Percentiles rank a stretch among this genome's conserved stretches.
These are phyloP conservation scores for Ictalurus punctatus DNA, from an alignment of 2,113 vertebrate species.

Conservation along the genomic window DNA sequence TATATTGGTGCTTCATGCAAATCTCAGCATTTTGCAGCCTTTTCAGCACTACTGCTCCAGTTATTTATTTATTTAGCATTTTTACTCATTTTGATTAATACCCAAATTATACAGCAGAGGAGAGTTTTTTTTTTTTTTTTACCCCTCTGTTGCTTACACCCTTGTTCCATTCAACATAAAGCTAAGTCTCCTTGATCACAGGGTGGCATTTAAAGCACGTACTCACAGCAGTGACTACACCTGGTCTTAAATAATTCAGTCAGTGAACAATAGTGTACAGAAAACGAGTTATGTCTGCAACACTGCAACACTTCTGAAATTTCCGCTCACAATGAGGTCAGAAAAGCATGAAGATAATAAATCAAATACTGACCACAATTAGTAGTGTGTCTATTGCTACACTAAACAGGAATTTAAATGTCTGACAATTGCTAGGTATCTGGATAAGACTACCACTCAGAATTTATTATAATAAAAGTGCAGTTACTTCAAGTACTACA, in stretches of 20 bases:
- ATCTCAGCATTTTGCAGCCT: not conserved
- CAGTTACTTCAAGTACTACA: not conserved
- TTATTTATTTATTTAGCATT: not conserved
- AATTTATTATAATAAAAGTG: not conserved
- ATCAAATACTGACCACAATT: not conserved
- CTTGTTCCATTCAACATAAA: not conserved
- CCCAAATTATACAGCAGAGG: not conserved
- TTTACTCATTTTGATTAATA: not conserved
- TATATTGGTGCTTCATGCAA: not conserved
- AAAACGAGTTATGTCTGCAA: not conserved
- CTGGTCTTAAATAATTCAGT: not conserved
- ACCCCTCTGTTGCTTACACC: not conserved
- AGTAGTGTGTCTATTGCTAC: not conserved
- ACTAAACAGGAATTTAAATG: not conserved
- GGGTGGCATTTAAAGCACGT: not conserved
- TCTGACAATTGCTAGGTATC: not conserved
- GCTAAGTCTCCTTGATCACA: not conserved
- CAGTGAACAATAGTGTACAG: not conserved
- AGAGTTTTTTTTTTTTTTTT: too few relatives aligned
- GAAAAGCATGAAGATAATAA: not conserved
- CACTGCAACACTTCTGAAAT: not conserved
- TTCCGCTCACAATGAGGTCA: not conserved
- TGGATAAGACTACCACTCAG: not conserved
- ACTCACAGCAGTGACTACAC: not conserved
- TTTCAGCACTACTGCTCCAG: not conserved